Base-by-base conservation (phyloP, 2,113 vertebrate genomes). In the Lophius piscatorius region DNA sequence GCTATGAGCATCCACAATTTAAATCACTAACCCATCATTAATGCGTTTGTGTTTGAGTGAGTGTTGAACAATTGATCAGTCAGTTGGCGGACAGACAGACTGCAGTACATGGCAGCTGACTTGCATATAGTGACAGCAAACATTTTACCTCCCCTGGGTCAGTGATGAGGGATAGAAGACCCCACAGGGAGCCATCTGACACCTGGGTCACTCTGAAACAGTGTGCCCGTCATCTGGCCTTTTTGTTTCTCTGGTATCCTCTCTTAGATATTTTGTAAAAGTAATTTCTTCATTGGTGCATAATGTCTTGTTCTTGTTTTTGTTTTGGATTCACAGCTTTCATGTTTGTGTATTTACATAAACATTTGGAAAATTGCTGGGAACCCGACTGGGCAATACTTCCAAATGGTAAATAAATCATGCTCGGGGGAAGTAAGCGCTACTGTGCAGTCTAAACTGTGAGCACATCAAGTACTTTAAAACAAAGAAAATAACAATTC, bases 61-160 rank as follows among this genome's bases (percentile, higher is more conserved):
- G n/a, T 17, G 31, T 24, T 34, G 6, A 22, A 18, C 34, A 41
- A 48, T 83, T 21, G 12, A 11, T 48, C 16, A 54, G 74, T 52
- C 83, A 64, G 71, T 74, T 82, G 79, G 66, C 71, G 71, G 62
- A 81, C 60, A 65, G 82, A 81, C 70, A 75, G 63, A 45, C 54
- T 18, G 59, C 23, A 11, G 4, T 44, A 35, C 20, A 9, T 26
- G 45, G 57, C 35, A 67, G 54, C 64, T 80, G 63, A 71, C 44
- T 50, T 51, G 28, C 56, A 1, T 52, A 57, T 54, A 55, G 60
- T 41, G 79, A 55, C 74, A 66, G 63, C 74, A 66, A 74, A 80
- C 74, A 61, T 47, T 63, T 49, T 39, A 52, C 55, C 49, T 73
- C 74, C 76, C 51, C 62, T 20, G 77, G 78, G 76, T 77, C 65